A percentile compares a stretch with the other conserved stretches of the same genome.
Evolutionary conservation across 1,140 invertebrate species (phyloP).

Genomic region (Pseudomyrmex sp.): DNA sequence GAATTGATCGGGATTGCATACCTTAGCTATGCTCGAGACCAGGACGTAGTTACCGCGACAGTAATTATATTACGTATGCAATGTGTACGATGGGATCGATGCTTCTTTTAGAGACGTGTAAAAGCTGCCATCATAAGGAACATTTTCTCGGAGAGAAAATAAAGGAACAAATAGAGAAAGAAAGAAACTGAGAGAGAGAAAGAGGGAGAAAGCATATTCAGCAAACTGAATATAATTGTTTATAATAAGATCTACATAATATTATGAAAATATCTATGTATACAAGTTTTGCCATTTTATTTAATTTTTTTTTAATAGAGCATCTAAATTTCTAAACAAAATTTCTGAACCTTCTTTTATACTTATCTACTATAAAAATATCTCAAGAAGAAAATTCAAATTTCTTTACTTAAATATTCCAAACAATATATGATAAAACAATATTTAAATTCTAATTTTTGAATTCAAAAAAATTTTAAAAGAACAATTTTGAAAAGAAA

Average conservation of each 20-base stretch:
- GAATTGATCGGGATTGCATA: neutral
- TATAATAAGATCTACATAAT: neutral
- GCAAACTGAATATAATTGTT: neutral
- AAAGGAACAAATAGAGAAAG: slow-evolving; percentile 29
- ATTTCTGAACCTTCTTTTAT: too few species aligned
- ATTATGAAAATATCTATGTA: neutral
- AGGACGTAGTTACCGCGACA: slow-evolving; percentile 37
- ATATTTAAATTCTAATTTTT: too few species aligned
- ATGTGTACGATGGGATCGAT: slow-evolving; percentile 61
- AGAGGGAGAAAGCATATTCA: neutral
- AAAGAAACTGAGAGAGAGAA: slow-evolving; percentile 19
- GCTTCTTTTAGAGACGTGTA: slow-evolving; percentile 39
- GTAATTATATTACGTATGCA: slow-evolving; percentile 64
- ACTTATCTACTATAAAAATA: neutral
- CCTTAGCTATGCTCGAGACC: neutral
- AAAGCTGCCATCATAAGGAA: slow-evolving; percentile 5
- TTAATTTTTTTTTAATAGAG: too few species aligned
- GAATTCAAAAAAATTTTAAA: too few species aligned
- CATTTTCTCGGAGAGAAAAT: slow-evolving; percentile 45
- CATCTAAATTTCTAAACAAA: too few species aligned
- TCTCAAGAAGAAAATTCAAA: neutral
- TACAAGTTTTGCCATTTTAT: too few species aligned
- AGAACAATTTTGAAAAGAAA: too few species aligned
- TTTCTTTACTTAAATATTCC: neutral
- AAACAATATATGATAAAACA: too few species aligned